Evolutionary conservation across 2,113 vertebrate species (phyloP), one percentile per base, ranked within the genome.

Genomic region (Phrynosoma blainvillii): DNA sequence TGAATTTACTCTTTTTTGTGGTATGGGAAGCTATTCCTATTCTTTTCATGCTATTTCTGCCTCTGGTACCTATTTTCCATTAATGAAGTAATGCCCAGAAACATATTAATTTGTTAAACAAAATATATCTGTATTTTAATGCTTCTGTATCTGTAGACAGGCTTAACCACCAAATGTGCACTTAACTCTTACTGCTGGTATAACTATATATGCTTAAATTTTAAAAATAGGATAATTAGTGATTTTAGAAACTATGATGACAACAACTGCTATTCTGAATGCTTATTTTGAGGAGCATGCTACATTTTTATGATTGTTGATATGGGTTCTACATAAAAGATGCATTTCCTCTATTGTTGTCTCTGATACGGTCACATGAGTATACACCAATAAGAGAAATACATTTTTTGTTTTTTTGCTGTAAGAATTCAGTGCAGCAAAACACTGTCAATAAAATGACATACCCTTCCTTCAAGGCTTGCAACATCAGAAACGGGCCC

Each of bases 401-500:
- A 52, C 68, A 66, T 77, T 66, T 86, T 52, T 85, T 59, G 18
- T 12, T 87, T 82, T 86, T 84, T 11, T 1, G 70, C 25, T 89
- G 54, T 85, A 80, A 89, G 91, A 89, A 25, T 88, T 88, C 71
- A 83, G 84, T 89, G 82, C 70, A 82, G 84, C 52, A 27, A 0
- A 47, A 71, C 86, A 83, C 80, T 47, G 90, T 84, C 68, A 88
- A 87, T 82, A 59, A 89, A 88, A 80, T 16, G 78, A 91, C 88
- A 93, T 92, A 93, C 93, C 91, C 92, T 92, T 93, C 94, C 89
- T 94, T 91, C 89, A 95, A 95, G 91, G 89, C 91, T 93, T 91
- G 89, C 78, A 92, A 91, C 91, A 93, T 54, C 94, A 95, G 91
- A 92, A 94, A 95, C 0, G 36, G 91, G 91, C 85, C 76, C 93